These are phyloP conservation scores for Xestia xanthographa DNA, from an alignment of 2,888 invertebrate genomes.

Conservation along the genomic window DNA sequence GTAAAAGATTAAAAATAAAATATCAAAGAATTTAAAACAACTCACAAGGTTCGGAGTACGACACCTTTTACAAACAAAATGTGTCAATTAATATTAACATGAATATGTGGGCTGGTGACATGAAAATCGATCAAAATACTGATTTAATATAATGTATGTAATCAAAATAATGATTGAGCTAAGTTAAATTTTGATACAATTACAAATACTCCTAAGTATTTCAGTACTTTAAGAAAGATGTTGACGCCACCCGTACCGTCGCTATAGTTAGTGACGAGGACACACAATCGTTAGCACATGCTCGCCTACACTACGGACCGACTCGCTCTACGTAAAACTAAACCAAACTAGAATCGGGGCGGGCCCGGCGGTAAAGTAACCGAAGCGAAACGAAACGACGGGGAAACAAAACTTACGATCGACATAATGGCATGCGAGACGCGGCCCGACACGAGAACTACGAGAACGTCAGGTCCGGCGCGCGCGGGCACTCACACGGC, in stretches of 20 bases:
- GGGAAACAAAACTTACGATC: conserved; percentile 86
- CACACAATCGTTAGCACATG: conserved; percentile 72
- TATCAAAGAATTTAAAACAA: conserved; percentile 9
- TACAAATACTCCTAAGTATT: not conserved
- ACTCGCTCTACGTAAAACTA: conserved; percentile 68
- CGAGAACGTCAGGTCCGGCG: conserved; percentile 62
- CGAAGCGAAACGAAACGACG: conserved; percentile 69
- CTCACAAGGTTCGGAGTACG: conserved; percentile 66
- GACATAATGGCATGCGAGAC: conserved; percentile 88
- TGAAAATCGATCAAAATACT: conserved; percentile 70
- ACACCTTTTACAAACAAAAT: conserved; percentile 79
- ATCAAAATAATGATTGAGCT: conserved; percentile 20
- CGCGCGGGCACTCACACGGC: conserved; percentile 65
- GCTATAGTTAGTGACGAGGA: conserved; percentile 71
- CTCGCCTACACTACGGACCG: conserved; percentile 73
- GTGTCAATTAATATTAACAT: conserved; percentile 73
- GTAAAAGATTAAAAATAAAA: conserved; percentile 34
- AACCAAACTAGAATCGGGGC: conserved; percentile 64
- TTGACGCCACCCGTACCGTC: conserved; percentile 69
- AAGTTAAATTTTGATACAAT: conserved; percentile 11
- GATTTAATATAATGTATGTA: conserved; percentile 10
- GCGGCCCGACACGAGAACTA: conserved; percentile 68
- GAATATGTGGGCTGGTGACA: conserved; percentile 71
- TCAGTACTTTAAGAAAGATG: conserved; percentile 56
- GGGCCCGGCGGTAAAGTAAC: conserved; percentile 61